Evolutionary conservation across 1,140 invertebrate species (phyloP), one percentile per base, ranked within the genome.

Genomic region (Arion vulgaris): DNA sequence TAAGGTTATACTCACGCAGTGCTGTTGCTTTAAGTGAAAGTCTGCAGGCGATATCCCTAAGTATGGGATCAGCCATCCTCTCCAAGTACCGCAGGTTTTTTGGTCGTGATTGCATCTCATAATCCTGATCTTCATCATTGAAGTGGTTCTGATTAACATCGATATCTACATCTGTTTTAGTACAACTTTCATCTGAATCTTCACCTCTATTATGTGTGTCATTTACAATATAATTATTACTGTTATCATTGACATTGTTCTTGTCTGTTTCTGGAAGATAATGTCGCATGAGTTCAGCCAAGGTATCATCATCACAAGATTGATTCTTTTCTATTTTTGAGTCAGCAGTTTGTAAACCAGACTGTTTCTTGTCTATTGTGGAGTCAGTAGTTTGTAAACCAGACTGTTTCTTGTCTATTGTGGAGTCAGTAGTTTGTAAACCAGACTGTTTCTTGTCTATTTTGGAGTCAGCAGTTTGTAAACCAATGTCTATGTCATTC

Each of bases 101-200:
- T 2, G 34, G 66, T n/a, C 66, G 36, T 28, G 39, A 2, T n/a
- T 5, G 5, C 11, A 39, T 11, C 2, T 32, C 5, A 36, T 38
- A 34, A 51, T 73, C 57, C 17, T 41, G 0, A n/a, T 69, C 66
- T 68, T 41, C 49, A 39, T 80, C 57, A 69, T 34, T 38, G 49
- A 72, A 41, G 45, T 73, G 66, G 69, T 81, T 81, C 79, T 81
- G 79, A 53, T 81, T 81, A 1, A 71, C 69, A 73, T 81, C 41
- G 1, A 17, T 15, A 11, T 34, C 66, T 1, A 19, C 73, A 75
- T 45, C 45, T 32, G 41, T 75, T 1, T 49, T 75, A 26, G 11
- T 32, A 28, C 9, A 28, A 17, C 17, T 13, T 34, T 36, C 36
- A 45, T 45, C 45, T 26, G 7, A 13, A 45, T 45, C 73, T 11